Evolutionary conservation across 2,797 vertebrate genomes (phyloP), one percentile per base, ranked within the genome.

Genomic region (Galago senegalensis): DNA sequence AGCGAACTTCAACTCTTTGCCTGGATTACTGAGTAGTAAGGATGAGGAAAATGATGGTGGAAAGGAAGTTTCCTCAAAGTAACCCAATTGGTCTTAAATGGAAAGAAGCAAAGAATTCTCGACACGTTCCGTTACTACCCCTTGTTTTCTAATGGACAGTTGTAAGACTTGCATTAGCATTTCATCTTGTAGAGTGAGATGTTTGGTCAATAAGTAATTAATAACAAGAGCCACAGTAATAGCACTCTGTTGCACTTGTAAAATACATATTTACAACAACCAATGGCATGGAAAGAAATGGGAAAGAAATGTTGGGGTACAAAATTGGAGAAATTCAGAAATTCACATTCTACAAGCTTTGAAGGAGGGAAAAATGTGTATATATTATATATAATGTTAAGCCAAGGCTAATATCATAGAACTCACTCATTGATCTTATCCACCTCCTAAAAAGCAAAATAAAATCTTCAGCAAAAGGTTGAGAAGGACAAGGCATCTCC

Each of bases 381-480:
- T 9, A 4, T 31, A 9, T 60, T 2, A 23, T 37, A 34, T 29
- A 6, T 43, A 8, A 77, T 23, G 21, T n/a, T 95, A 91, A 82
- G 93, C 18, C 21, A n/a, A 72, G 11, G 31, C 3, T 60, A 61
- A 43, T 58, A 69, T 56, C 67, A 83, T 73, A 67, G 85, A 94
- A 56, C 53, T 86, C 5, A 81, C 87, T 63, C 75, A 69, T 46
- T 53, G 77, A 37, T 70, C 40, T 93, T 37, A 65, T 80, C 80
- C 63, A 46, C 29, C 27, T 65, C 92, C 77, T 91, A 93, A 94
- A 79, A 93, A 89, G 23, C 60, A 72, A 46, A 94, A 34, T 14
- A 90, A 96, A 96, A 96, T 79, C 60, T 96, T 95, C 79, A 16
- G 20, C 2, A 67, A 73, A 43, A 8, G 89, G 29, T 46, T 96